phyloP scores from a whole-genome alignment of 2,113 vertebrate genomes.

The Peromyscus maniculatus region DNA sequence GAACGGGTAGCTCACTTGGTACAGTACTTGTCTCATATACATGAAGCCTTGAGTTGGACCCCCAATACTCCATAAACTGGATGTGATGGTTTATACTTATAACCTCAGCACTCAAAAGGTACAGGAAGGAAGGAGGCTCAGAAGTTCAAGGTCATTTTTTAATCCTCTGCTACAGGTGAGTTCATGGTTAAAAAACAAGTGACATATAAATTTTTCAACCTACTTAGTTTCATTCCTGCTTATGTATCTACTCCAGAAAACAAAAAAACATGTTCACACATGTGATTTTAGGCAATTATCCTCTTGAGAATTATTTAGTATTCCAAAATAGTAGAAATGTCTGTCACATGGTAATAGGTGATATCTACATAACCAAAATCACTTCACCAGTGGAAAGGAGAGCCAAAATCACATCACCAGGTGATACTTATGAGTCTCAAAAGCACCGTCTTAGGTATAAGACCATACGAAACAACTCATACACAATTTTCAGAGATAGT shows the following conservation, averaged over 20 bases:
- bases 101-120: background rate
- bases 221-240: background rate
- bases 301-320: background rate
- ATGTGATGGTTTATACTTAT: background rate
- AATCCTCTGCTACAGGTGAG: background rate
- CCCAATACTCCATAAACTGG: background rate
- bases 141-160: background rate
- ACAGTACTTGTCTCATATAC: background rate
- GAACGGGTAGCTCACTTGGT: background rate
- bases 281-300: background rate
- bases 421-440: background rate
- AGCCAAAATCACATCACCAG: background rate
- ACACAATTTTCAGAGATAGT: constrained; percentile 5
- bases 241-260: background rate
- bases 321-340: background rate
- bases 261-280: constrained; percentile 4
- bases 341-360: background rate
- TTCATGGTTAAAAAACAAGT: background rate
- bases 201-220: constrained; percentile 14
- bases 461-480: background rate
- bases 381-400: background rate
- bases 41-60: background rate
- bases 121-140: background rate
- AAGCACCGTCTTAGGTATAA: background rate
- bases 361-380: background rate